phyloP scores from a whole-genome alignment of 2,888 invertebrate species.

The Pegoplata infirma region DNA sequence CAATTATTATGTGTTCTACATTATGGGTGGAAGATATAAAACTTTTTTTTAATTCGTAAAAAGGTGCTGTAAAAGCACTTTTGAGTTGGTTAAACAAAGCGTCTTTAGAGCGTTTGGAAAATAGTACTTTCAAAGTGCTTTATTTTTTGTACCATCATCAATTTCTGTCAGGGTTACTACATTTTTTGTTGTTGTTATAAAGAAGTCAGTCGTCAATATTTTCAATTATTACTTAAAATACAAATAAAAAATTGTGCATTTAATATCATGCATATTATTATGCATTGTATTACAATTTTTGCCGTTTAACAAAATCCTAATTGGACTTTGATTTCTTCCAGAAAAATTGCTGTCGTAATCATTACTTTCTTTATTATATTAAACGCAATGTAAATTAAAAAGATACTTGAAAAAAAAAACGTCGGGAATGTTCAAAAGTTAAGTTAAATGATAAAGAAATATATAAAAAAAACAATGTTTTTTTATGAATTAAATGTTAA shows the following conservation, averaged over 20 bases:
- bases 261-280: neutral
- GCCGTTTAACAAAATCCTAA: neutral
- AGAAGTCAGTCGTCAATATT: neutral
- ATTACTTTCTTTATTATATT: neutral
- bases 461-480: neutral
- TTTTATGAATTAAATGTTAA: neutral
- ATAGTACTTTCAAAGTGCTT: too few relatives aligned
- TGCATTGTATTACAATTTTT: neutral
- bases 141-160: too few relatives aligned
- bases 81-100: too few relatives aligned
- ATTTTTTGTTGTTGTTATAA: too few relatives aligned
- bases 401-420: neutral
- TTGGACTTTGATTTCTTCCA: conserved; percentile 28
- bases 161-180: too few relatives aligned
- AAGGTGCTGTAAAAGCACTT: too few relatives aligned
- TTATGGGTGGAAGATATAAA: too few relatives aligned
- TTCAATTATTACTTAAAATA: neutral
- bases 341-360: conserved; percentile 5
- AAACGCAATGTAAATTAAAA: too few relatives aligned
- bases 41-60: too few relatives aligned
- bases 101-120: too few relatives aligned
- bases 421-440: neutral
- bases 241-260: neutral
- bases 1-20: too few relatives aligned
- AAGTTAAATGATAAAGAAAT: neutral